Evolutionary conservation across 2,113 vertebrate species (phyloP).

Genomic region (Oryzias curvinotus): DNA sequence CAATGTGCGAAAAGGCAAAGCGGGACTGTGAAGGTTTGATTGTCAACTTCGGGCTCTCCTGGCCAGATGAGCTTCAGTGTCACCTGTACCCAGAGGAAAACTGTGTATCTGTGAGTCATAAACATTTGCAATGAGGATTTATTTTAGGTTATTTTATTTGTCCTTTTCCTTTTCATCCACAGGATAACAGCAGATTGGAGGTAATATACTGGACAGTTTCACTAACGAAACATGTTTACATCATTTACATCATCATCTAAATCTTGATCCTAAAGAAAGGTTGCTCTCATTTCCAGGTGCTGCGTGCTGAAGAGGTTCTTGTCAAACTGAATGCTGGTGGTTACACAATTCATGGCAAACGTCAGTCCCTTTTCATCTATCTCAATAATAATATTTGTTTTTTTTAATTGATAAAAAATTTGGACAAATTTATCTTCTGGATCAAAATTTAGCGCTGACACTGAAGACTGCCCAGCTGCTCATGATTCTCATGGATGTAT

Average conservation of each 20-base stretch:
- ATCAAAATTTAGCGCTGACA: constrained; percentile 47
- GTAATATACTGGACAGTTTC: constrained; percentile 7
- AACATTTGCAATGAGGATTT: neutral
- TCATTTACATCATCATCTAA: neutral
- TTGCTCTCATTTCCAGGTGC: constrained; percentile 30
- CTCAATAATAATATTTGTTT: neutral
- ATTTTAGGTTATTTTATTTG: neutral
- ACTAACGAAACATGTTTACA: no score
- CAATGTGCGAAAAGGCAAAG: constrained; percentile 53
- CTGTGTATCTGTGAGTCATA: constrained; percentile 50
- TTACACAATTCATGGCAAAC: constrained; percentile 54
- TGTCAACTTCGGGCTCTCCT: constrained; percentile 40
- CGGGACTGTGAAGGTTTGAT: constrained; percentile 49
- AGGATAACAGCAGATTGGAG: constrained; percentile 48
- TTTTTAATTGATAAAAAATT: neutral
- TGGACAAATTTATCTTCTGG: neutral
- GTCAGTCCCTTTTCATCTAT: constrained; percentile 32
- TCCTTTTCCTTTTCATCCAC: constrained; percentile 21
- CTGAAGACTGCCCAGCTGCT: constrained; percentile 58
- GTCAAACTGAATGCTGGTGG: constrained; percentile 49
- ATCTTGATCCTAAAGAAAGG: neutral
- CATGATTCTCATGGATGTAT: constrained; percentile 67
- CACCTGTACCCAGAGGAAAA: constrained; percentile 60
- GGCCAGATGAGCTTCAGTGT: constrained; percentile 62
- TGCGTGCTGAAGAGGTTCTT: constrained; percentile 36